Conservation (phyloP, 2,888 invertebrate species). For the Macrophya annulata region DNA sequence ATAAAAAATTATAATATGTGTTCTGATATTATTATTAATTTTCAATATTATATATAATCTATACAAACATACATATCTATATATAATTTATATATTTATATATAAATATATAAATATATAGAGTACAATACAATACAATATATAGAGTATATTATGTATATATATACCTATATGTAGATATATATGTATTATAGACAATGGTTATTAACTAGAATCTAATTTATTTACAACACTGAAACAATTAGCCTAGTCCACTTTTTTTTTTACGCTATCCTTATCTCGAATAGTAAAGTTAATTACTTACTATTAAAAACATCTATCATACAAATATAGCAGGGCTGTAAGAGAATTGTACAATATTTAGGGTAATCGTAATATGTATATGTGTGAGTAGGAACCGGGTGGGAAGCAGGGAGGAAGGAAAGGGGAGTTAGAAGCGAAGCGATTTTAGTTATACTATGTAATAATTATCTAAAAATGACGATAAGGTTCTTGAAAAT, state of each 20-base stretch:
- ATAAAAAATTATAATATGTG: constrained; percentile 73
- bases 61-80: constrained; percentile 60
- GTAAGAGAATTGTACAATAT: constrained; percentile 67
- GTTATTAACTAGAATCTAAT: constrained; percentile 63
- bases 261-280: constrained; percentile 16
- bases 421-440: constrained; percentile 57
- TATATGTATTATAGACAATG: constrained; percentile 59
- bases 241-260: constrained; percentile 62
- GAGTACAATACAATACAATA: too few species aligned
- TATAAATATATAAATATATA: too few species aligned
- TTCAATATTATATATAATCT: constrained; percentile 42
- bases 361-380: constrained; percentile 11
- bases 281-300: constrained; percentile 40
- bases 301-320: constrained; percentile 53
- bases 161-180: constrained; percentile 7
- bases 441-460: constrained; percentile 60
- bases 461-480: constrained; percentile 43
- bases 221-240: constrained; percentile 75
- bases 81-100: constrained; percentile 29
- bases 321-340: constrained; percentile 60
- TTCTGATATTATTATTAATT: constrained; percentile 67
- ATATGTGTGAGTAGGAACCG: background rate
- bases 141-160: too few species aligned
- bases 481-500: constrained; percentile 59
- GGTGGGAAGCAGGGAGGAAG: background rate